Evolutionary conservation across 2,113 vertebrate species (phyloP), one percentile per base, ranked within the genome.

Genomic region (Megaptera novaeangliae): DNA sequence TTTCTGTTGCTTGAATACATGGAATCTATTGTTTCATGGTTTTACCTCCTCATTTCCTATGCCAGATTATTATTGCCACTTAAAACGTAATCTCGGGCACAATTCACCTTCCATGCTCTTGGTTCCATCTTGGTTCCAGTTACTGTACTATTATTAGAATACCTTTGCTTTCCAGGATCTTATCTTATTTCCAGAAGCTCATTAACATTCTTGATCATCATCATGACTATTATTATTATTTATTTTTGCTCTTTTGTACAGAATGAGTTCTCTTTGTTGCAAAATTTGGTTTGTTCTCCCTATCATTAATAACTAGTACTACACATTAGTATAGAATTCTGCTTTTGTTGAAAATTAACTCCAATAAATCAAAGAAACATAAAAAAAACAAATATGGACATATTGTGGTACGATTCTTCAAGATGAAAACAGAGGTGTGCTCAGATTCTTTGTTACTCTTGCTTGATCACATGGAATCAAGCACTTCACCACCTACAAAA

Each of bases 321-420:
- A 95, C 41, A 39, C 21, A 84, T 80, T 91, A 72, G 20, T 88
- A 27, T 49, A 71, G 55, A 85, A 81, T 77, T 93, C 72, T 96
- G 66, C 20, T 55, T 89, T 94, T 78, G 13, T 86, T 89, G 63
- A 68, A 94, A 95, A 94, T 81, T 49, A 92, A 66, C 59, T 68
- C 71, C 74, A 77, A 74, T 83, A 94, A 90, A 75, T 77, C 81
- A 97, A 36, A 85, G 91, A 96, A 98, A 66, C n/a, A 93, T 13
- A 52, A 87, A 95, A 92, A 92, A 95, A 72, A 92, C 93, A 84
- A 95, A 75, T 23, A 74, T 92, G 74, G 34, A 94, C n/a, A 84
- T 71, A 41, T 29, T 92, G 9, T 63, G 84, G 6, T 75, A 31
- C 23, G 49, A 34, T 94, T 88, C 57, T 71, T 31, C 78, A 94